Percentiles rank a stretch among this genome's conserved stretches.
These are phyloP conservation scores for Mirounga angustirostris DNA, from an alignment of 2,113 vertebrate species.

Conservation along the genomic window DNA sequence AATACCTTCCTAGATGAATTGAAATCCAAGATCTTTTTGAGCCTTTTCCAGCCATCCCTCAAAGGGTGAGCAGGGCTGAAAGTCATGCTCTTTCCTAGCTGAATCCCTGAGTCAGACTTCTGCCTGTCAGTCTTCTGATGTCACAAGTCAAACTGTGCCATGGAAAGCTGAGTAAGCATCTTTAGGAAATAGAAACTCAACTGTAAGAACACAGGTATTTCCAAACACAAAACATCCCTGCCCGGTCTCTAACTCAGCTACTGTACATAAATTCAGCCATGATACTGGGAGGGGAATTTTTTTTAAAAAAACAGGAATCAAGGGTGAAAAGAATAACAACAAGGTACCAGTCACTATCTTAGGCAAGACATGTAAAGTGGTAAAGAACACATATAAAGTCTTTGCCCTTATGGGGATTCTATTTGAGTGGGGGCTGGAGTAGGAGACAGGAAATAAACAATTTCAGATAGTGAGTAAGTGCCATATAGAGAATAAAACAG, in stretches of 20 bases:
- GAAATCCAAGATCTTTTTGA: slow-evolving; percentile 80
- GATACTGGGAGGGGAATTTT: neutral
- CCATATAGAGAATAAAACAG: neutral
- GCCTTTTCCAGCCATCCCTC: slow-evolving; percentile 78
- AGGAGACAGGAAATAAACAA: neutral
- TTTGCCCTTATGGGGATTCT: neutral
- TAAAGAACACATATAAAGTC: neutral
- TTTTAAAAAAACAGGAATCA: slow-evolving; percentile 27
- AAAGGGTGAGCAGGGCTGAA: slow-evolving; percentile 69
- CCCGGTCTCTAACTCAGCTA: slow-evolving; percentile 59
- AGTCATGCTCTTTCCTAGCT: slow-evolving; percentile 75
- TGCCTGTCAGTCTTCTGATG: slow-evolving; percentile 71
- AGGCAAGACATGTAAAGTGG: neutral
- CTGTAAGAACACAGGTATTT: slow-evolving; percentile 60
- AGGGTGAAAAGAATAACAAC: slow-evolving; percentile 33
- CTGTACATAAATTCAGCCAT: slow-evolving; percentile 17
- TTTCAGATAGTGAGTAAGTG: neutral
- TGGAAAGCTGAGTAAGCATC: slow-evolving; percentile 70
- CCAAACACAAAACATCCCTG: slow-evolving; percentile 63
- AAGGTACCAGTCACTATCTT: neutral
- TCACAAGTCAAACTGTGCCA: slow-evolving; percentile 60
- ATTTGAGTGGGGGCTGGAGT: neutral
- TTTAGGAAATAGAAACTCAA: slow-evolving; percentile 68
- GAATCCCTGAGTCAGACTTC: slow-evolving; percentile 74
- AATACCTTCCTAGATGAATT: slow-evolving; percentile 80